Evolutionary conservation across 1,140 invertebrate species (phyloP).

Genomic region (Pteromalus puparum): DNA sequence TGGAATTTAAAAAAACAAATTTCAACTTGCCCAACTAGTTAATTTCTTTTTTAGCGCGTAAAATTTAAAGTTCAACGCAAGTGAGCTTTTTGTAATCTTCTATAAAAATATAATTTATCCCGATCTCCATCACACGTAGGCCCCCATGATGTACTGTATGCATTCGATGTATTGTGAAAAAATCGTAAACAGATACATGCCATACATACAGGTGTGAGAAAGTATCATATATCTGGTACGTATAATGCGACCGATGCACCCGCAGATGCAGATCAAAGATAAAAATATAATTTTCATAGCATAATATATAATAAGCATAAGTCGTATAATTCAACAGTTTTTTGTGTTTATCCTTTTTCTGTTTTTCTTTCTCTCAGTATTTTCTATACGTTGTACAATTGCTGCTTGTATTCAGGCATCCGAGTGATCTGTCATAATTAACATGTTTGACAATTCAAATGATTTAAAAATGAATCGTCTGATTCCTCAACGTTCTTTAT

Average conservation of each 20-base stretch:
- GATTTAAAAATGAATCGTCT: background rate
- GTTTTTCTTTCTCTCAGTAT: conserved; percentile 57
- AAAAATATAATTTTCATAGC: conserved; percentile 68
- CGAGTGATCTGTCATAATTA: conserved; percentile 26
- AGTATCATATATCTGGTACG: conserved; percentile 33
- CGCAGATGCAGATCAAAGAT: conserved; percentile 58
- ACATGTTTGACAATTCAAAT: conserved; percentile 47
- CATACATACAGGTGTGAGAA: conserved; percentile 33
- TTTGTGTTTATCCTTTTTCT: background rate
- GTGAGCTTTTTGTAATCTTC: no score
- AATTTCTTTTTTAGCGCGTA: no score
- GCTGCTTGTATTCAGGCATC: conserved; percentile 52
- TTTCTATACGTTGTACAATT: conserved; percentile 61
- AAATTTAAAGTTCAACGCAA: no score
- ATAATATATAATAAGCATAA: conserved; percentile 52
- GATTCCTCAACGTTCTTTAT: no score
- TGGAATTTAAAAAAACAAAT: no score
- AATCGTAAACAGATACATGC: background rate
- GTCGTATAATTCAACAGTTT: background rate
- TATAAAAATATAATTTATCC: background rate
- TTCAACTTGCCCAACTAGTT: no score
- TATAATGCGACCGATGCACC: conserved; percentile 51
- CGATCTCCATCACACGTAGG: background rate
- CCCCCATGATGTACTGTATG: background rate
- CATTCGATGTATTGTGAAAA: background rate